Conservation (phyloP, 2,888 invertebrate genomes). For the Hoplodrina ambigua region DNA sequence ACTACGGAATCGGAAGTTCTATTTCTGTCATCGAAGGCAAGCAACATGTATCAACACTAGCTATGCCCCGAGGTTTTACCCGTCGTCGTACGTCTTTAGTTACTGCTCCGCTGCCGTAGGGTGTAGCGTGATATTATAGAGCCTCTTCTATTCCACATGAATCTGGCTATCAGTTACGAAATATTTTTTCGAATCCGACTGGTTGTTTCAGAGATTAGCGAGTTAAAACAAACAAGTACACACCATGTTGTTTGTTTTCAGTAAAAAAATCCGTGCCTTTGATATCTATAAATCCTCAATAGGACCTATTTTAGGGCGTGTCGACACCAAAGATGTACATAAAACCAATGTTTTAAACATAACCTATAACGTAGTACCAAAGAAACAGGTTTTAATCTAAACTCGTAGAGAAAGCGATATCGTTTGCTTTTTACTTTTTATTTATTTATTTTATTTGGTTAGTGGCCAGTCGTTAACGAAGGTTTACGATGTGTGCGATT, state of each 20-base stretch:
- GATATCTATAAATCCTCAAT: neutral
- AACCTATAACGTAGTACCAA: slow-evolving; percentile 45
- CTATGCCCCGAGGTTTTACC: too few relatives aligned
- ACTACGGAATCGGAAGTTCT: slow-evolving; percentile 45
- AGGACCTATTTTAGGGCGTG: slow-evolving; percentile 30
- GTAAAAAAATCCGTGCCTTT: too few relatives aligned
- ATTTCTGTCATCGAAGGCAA: slow-evolving; percentile 45
- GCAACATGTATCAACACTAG: neutral
- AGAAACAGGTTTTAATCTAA: slow-evolving; percentile 60
- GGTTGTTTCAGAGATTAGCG: too few relatives aligned
- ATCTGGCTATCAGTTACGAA: too few relatives aligned
- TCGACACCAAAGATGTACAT: slow-evolving; percentile 27
- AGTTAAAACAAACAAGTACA: too few relatives aligned
- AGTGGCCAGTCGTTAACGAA: slow-evolving; percentile 40
- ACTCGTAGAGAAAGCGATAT: slow-evolving; percentile 64
- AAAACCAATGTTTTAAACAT: slow-evolving; percentile 45
- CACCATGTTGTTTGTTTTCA: too few relatives aligned
- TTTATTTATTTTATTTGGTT: slow-evolving; percentile 65
- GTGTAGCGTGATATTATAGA: too few relatives aligned
- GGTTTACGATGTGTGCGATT: slow-evolving; percentile 25
- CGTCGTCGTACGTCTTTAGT: too few relatives aligned
- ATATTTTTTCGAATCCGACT: too few relatives aligned
- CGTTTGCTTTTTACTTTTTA: slow-evolving; percentile 64
- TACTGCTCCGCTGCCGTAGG: too few relatives aligned
- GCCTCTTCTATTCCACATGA: too few relatives aligned